These are phyloP conservation scores for Brachionus calyciflorus DNA, from an alignment of 1,140 invertebrate genomes.

Conservation along the genomic window DNA sequence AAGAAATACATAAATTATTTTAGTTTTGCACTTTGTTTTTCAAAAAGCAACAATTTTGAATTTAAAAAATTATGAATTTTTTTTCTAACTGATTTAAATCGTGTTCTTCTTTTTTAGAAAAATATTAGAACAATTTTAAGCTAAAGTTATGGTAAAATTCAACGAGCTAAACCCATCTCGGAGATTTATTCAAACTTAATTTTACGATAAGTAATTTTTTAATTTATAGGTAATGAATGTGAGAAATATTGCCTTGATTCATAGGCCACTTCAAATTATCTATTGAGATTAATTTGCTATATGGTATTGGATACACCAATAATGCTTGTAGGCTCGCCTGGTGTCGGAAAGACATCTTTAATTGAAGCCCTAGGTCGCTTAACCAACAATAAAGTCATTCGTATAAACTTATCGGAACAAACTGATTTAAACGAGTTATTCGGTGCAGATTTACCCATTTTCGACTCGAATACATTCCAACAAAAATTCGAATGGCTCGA, in stretches of 20 bases:
- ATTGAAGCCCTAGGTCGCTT: constrained; percentile 83
- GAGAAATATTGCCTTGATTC: constrained; percentile 9
- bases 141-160: too few species aligned
- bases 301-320: constrained; percentile 79
- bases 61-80: too few species aligned
- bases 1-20: too few species aligned
- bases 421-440: constrained; percentile 97
- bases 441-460: constrained; percentile 91
- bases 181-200: too few species aligned
- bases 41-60: too few species aligned
- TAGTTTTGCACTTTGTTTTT: too few species aligned
- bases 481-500: constrained; percentile 83
- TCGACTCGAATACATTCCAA: constrained; percentile 50
- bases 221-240: not conserved
- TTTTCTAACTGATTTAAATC: too few species aligned
- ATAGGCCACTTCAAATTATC: constrained; percentile 71
- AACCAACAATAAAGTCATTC: constrained; percentile 74
- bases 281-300: constrained; percentile 76
- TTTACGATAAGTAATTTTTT: too few species aligned
- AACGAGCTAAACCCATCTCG: too few species aligned
- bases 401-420: constrained; percentile 97
- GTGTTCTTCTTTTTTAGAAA: too few species aligned
- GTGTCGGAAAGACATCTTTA: constrained; percentile 94
- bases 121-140: too few species aligned
- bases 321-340: constrained; percentile 92